Evolutionary conservation across 2,888 invertebrate genomes (phyloP).

Genomic region (Synanthedon tipuliformis): DNA sequence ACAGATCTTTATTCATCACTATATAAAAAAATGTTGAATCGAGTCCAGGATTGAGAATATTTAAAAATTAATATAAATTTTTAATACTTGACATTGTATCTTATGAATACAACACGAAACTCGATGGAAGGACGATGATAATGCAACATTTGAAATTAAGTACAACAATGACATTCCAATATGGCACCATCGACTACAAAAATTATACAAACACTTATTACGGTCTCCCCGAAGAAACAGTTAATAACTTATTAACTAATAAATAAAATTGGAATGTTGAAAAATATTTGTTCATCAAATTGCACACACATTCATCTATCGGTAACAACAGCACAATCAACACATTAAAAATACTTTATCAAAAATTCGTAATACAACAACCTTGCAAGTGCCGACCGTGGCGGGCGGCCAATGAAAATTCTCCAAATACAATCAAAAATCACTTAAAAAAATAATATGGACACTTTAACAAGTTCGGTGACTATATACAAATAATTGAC

Average conservation of each 20-base stretch:
- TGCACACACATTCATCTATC: constrained; percentile 24
- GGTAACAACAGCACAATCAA: constrained; percentile 54
- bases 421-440: constrained; percentile 26
- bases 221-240: constrained; percentile 2
- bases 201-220: constrained; percentile 14
- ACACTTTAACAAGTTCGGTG: constrained; percentile 39
- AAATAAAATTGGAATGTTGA: constrained; percentile 50
- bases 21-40: neutral
- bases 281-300: constrained; percentile 33
- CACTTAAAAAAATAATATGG: constrained; percentile 57
- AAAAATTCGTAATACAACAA: constrained; percentile 27
- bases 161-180: constrained; percentile 49
- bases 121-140: constrained; percentile 12
- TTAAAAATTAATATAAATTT: neutral
- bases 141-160: constrained; percentile 42
- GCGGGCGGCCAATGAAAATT: constrained; percentile 15
- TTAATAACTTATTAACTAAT: constrained; percentile 26
- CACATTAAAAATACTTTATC: constrained; percentile 52
- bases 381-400: neutral
- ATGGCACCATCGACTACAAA: constrained; percentile 54
- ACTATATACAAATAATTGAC: constrained; percentile 51
- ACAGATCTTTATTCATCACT: constrained; percentile 52
- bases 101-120: neutral
- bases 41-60: neutral
- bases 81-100: neutral